Evolutionary conservation across 2,888 invertebrate species (phyloP), one percentile per base, ranked within the genome.

Genomic region (Dryobota labecula): DNA sequence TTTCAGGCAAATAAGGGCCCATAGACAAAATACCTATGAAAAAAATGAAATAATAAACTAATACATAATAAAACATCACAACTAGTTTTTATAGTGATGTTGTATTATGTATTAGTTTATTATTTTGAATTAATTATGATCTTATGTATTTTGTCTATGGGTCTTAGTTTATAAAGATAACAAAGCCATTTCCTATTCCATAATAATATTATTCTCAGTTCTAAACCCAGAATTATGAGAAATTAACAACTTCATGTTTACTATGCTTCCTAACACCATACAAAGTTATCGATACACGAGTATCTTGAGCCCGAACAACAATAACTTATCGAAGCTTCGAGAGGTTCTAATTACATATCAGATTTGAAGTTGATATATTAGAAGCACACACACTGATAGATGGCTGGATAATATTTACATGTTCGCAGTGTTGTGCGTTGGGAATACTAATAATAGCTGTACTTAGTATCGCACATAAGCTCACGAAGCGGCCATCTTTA

Each of bases 281-380:
- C 30, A 63, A 63, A 36, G 36, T 61, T 36, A 33, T 54, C 63
- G 53, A 75, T 49, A 58, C 63, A 60, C 13, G 49, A 60, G 49
- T 62, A 73, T 80, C 65, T 47, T 63, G 57, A 53, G 56, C 75
- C 36, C 18, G 47, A 60, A 79, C 76, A 64, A 76, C 66, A 66
- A 73, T 80, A 76, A 80, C 57, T 80, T 80, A 80, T 66, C 53
- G 66, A 49, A 65, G 62, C 74, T 74, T 62, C 47, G 57, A 73
- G 80, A 62, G 65, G 41, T 66, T 76, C 75, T 80, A 74, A 80
- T 76, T 76, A 80, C 75, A 43, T 66, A 80, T 80, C 80, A 64
- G 41, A 53, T 45, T 62, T 54, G 80, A 63, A 62, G 66, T 80
- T 80, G 66, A 80, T 76, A 74, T 76, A 76, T 51, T 24, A 38